Base-by-base conservation (phyloP, 2,888 invertebrate genomes). In the Galerucella calmariensis region DNA sequence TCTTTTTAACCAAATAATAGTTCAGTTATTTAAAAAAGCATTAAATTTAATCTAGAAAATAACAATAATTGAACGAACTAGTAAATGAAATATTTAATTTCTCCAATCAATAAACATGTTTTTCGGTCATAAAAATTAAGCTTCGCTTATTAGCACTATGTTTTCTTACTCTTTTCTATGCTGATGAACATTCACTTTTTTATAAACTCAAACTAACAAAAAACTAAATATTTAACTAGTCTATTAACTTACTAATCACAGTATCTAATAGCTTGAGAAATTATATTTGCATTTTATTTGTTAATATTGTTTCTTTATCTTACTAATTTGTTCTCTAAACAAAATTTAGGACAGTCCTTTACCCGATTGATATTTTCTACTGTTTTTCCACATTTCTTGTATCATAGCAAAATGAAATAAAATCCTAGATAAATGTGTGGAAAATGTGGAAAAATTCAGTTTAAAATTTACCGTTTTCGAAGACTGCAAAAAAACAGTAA, bases 141-240 rank as follows among this genome's bases (percentile, higher is more conserved):
- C 69, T 69, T 58, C 24, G 59, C 69, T 69, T 63, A 35, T 51
- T 70, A 63, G 63, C 20, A 10, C 69, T 63, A 63, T 63, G 12
- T 20, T 35, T 27, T 35, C 20, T 20, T 41, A 24, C n/a, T 59
- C n/a, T 61, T 61, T 61, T 61, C 61, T 61, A 61, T 61, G 5
- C 35, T 61, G 61, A 61, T 61, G 61, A 61, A 35, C 27, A 59
- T 14, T 61, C 11, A 14, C 11, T 48, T 16, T 27, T 14, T 53
- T 46, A 41, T 41, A 41, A 14, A 44, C 24, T 44, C 2, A 12
- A 1, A 63, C n/a, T 63, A 66, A 66, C 66, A 66, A 66, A 16
- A 67, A 51, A 11, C 46, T 46, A 46, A 46, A 46, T 16, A 56
- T 10, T n/a, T 16, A 56, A 56, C 16, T 16, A 16, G 20, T n/a